Percentiles rank a stretch among this genome's conserved stretches.
Evolutionary conservation across 2,888 invertebrate genomes (phyloP).

Genomic region (Ophraella communa): DNA sequence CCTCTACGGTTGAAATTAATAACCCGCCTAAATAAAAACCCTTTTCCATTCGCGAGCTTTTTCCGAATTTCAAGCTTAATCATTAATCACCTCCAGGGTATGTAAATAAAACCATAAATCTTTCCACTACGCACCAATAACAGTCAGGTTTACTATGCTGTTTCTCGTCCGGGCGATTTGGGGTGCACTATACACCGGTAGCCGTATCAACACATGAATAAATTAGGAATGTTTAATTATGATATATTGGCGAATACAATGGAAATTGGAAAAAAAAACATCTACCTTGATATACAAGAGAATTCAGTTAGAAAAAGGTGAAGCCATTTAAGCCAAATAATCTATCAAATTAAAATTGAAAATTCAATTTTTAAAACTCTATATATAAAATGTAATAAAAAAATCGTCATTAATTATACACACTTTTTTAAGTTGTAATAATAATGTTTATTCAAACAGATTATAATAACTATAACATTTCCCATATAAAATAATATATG

Average conservation of each 20-base stretch:
- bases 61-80: constrained; percentile 21
- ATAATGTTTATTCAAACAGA: too few relatives aligned
- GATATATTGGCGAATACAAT: neutral
- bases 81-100: constrained; percentile 24
- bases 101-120: constrained; percentile 29
- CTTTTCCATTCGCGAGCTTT: constrained; percentile 8
- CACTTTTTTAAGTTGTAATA: too few relatives aligned
- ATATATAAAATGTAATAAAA: too few relatives aligned
- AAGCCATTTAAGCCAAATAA: too few relatives aligned
- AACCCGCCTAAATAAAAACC: constrained; percentile 22
- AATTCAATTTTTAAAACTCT: too few relatives aligned
- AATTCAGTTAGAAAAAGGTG: neutral
- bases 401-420: too few relatives aligned
- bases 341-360: too few relatives aligned
- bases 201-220: neutral
- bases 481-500: too few relatives aligned
- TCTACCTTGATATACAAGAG: neutral
- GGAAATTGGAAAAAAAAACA: neutral
- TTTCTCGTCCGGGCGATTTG: constrained; percentile 88
- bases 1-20: constrained; percentile 14
- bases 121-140: constrained; percentile 77
- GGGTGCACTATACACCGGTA: constrained; percentile 93
- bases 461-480: too few relatives aligned
- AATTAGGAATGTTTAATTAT: neutral
- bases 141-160: constrained; percentile 86